phyloP scores from a whole-genome alignment of 30 jellyfish, hydroid and myxozoan genomes.

The Aurelia sp. region DNA sequence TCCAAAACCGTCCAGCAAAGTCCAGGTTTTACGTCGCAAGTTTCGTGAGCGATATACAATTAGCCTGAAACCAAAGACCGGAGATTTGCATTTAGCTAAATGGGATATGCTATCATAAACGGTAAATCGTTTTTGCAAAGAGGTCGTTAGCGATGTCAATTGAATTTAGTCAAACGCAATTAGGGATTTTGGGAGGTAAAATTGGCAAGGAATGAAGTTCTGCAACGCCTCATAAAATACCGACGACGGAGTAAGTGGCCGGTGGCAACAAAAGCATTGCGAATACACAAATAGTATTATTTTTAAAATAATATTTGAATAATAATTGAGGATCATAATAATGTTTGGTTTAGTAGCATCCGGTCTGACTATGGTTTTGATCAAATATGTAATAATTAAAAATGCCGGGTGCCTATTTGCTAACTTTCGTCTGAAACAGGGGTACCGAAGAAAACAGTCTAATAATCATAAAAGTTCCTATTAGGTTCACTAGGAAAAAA shows the following conservation, averaged over 20 bases:
- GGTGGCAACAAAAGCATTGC: too few relatives aligned
- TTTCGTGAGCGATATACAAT: neutral
- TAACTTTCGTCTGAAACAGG: too few relatives aligned
- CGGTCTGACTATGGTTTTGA: too few relatives aligned
- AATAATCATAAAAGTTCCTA: too few relatives aligned
- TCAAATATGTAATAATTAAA: neutral
- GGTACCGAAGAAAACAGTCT: too few relatives aligned
- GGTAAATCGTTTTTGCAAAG: constrained; percentile 12
- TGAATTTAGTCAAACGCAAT: constrained; percentile 10
- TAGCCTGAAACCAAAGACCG: neutral
- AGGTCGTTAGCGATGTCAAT: constrained; percentile 2
- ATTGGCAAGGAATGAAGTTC: neutral
- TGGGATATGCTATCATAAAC: constrained; percentile 28
- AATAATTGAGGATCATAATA: too few relatives aligned
- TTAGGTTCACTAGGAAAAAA: too few relatives aligned
- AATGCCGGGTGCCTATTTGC: constrained; percentile 11
- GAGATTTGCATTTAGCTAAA: constrained; percentile 3
- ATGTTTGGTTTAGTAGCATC: too few relatives aligned
- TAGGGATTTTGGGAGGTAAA: constrained; percentile 12
- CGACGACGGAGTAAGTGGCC: too few relatives aligned
- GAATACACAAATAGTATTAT: too few relatives aligned
- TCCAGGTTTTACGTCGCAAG: constrained; percentile 6
- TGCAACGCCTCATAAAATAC: too few relatives aligned
- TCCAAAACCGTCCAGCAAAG: neutral
- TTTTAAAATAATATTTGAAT: too few relatives aligned